Evolutionary conservation across 2,797 vertebrate species (phyloP), one percentile per base, ranked within the genome.

Genomic region (Spinus pinus): DNA sequence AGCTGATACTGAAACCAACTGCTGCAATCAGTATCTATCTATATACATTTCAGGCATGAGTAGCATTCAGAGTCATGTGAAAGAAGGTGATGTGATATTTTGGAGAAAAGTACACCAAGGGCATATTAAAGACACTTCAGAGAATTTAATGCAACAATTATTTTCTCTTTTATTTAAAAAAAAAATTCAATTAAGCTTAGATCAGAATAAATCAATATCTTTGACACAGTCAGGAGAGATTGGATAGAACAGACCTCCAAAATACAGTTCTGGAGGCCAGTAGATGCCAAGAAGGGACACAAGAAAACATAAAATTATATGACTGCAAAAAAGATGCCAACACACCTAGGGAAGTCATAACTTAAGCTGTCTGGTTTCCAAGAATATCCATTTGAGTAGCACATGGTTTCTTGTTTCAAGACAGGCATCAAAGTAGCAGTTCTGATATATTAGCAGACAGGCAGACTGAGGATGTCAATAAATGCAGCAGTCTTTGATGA

Each of bases 1-100:
- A 92, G 64, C 67, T 95, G 95, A 90, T 88, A 39, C 86, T 73
- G 81, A 74, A 93, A 95, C 71, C 81, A 86, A 84, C 90, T 92
- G 94, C 83, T 93, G 92, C 81, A 80, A 79, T 80, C 56, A 41
- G 47, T 64, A 84, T 77, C 86, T 70, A 35, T 84, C 90, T 81
- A 31, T 77, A 54, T 20, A n/a, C 21, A 33, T 79, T 42, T 90
- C 83, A 90, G 56, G 46, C 71, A 85, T 57, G 86, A 71, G 9
- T 18, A 94, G 49, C 54, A 88, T 90, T 88, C 51, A 39, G 57
- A 79, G 46, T 80, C 67, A 70, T 19, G 37, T 70, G 90, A 84
- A 94, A 86, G 83, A 51, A 82, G 70, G 7, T 62, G 28, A 49
- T 57, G 44, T 47, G 54, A 12, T 66, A 81, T 81, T 88, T 88